Percentiles rank a stretch among this genome's conserved stretches.
Evolutionary conservation across 2,797 vertebrate species (phyloP).

Genomic region (Poeciliopsis presidionis): DNA sequence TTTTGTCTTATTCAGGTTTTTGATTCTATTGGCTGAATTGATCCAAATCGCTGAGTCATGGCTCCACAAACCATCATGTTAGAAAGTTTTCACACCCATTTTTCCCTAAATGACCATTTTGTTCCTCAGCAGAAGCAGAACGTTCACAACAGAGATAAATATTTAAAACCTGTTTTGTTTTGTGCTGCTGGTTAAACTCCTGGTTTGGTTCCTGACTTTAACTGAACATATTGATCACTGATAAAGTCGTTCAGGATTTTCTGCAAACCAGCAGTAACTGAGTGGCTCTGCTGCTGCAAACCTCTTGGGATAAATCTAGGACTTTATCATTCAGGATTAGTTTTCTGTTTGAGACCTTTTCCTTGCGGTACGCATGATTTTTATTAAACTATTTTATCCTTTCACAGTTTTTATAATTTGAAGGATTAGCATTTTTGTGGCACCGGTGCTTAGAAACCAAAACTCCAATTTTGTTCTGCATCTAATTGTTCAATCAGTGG

Average conservation of each 20-base stretch:
- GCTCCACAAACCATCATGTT: not conserved
- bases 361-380: not conserved
- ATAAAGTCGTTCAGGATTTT: not conserved
- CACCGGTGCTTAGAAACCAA: constrained; percentile 31
- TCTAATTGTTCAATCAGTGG: constrained; percentile 49
- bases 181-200: not conserved
- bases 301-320: not conserved
- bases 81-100: not conserved
- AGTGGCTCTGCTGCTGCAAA: not conserved
- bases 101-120: too few relatives aligned
- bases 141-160: not conserved
- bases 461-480: constrained; percentile 43
- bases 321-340: too few relatives aligned
- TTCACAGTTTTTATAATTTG: constrained; percentile 3
- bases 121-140: too few relatives aligned
- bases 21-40: not conserved
- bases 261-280: not conserved
- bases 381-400: constrained; percentile 16
- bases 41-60: not conserved
- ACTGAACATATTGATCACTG: not conserved
- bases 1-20: not conserved
- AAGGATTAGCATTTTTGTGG: constrained; percentile 21
- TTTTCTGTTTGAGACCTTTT: constrained; percentile 6
- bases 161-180: not conserved
- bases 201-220: not conserved